These are phyloP conservation scores for Tupaia chinensis DNA, from an alignment of 2,113 vertebrate genomes.

Conservation along the genomic window DNA sequence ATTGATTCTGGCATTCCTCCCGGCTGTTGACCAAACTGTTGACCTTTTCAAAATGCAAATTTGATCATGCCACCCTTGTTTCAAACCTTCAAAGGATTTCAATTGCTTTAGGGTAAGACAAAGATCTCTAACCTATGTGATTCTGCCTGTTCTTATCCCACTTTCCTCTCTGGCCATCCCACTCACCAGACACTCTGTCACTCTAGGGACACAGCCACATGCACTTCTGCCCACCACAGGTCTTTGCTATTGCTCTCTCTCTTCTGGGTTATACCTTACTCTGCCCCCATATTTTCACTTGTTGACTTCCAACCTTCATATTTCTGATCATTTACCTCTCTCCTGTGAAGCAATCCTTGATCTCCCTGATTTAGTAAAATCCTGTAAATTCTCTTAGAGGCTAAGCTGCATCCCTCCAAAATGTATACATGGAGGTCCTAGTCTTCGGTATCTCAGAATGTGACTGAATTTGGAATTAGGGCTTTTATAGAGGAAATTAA, in stretches of 20 bases:
- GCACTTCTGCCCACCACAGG: not conserved
- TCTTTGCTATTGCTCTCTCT: not conserved
- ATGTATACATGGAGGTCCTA: not conserved
- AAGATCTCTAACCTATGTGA: not conserved
- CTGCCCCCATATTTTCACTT: not conserved
- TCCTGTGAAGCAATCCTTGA: not conserved
- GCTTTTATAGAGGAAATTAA: not conserved
- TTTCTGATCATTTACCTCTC: not conserved
- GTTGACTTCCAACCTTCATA: not conserved
- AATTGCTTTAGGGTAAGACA: not conserved
- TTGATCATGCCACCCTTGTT: not conserved
- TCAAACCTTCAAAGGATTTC: not conserved
- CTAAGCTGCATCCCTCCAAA: not conserved
- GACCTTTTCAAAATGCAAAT: constrained; percentile 62
- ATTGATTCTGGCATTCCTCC: constrained; percentile 18
- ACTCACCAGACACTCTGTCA: not conserved
- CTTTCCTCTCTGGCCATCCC: not conserved
- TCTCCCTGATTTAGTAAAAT: constrained; percentile 30
- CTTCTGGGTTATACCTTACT: not conserved
- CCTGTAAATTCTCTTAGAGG: not conserved
- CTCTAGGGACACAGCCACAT: not conserved
- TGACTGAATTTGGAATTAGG: not conserved
- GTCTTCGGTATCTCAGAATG: not conserved
- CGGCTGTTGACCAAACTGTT: not conserved
- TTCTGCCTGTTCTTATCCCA: not conserved